phyloP scores from a whole-genome alignment of 2,888 invertebrate species.

The Drosophila anomalipes region DNA sequence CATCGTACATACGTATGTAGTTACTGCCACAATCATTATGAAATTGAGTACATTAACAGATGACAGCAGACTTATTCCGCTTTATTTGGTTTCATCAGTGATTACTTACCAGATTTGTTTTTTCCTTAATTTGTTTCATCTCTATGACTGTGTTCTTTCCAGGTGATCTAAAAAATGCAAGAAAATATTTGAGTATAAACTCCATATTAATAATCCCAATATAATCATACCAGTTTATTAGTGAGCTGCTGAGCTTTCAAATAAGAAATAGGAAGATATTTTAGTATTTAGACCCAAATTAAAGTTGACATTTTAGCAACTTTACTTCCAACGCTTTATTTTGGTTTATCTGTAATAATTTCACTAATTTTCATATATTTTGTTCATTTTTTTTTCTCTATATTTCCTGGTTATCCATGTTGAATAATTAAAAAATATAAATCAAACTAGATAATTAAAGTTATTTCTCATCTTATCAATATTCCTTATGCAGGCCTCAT shows the following conservation, averaged over 20 bases:
- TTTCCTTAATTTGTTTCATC: background rate
- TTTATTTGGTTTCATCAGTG: background rate
- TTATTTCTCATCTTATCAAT: background rate
- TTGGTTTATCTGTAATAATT: background rate
- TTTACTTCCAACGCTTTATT: background rate
- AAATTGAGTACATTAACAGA: constrained; percentile 1
- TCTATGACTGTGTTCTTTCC: background rate
- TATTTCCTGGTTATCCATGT: background rate
- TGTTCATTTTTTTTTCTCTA: background rate
- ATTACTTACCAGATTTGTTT: background rate
- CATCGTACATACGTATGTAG: background rate
- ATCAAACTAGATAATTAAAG: background rate
- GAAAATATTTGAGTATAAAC: background rate
- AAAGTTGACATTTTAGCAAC: background rate
- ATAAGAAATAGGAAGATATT: background rate
- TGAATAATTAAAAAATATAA: background rate
- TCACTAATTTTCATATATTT: background rate
- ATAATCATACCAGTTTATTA: background rate
- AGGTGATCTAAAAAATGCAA: background rate
- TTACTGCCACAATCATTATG: constrained; percentile 7
- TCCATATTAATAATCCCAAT: background rate
- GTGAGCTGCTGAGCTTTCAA: background rate
- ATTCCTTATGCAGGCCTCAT: background rate
- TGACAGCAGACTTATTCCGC: background rate
- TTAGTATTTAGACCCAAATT: background rate